These are phyloP conservation scores for Cebus imitator DNA, from an alignment of 2,113 vertebrate species.

Conservation along the genomic window DNA sequence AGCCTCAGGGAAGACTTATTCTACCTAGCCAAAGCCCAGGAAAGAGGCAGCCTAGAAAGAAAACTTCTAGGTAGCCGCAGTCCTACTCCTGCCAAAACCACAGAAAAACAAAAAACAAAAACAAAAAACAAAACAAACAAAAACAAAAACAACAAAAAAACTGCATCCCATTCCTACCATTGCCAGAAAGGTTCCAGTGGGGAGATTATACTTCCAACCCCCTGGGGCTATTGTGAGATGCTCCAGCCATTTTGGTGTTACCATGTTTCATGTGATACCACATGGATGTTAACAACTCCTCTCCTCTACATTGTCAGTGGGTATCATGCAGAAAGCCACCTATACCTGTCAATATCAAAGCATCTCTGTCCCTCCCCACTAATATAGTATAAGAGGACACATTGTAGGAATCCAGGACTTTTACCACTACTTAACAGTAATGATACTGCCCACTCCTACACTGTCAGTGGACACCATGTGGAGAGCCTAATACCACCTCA, in stretches of 20 bases:
- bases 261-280: not conserved
- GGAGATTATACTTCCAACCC: not conserved
- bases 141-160: not conserved
- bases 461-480: too few relatives aligned
- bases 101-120: not conserved
- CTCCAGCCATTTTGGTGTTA: not conserved
- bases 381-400: too few relatives aligned
- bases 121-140: too few relatives aligned
- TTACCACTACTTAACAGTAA: not conserved
- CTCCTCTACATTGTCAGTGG: not conserved
- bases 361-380: not conserved
- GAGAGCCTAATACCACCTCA: not conserved
- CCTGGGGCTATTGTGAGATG: not conserved
- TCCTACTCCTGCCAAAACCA: not conserved
- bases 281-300: not conserved
- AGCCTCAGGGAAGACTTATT: not conserved
- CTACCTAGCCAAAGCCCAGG: not conserved
- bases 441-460: not conserved
- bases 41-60: not conserved
- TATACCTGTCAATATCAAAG: not conserved
- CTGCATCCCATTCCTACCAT: not conserved
- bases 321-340: too few relatives aligned
- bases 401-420: not conserved
- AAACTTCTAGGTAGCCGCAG: not conserved
- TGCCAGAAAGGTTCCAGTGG: not conserved